These are phyloP conservation scores for Drosophila pseudotalamancana DNA, from an alignment of 2,888 invertebrate species.

Conservation along the genomic window DNA sequence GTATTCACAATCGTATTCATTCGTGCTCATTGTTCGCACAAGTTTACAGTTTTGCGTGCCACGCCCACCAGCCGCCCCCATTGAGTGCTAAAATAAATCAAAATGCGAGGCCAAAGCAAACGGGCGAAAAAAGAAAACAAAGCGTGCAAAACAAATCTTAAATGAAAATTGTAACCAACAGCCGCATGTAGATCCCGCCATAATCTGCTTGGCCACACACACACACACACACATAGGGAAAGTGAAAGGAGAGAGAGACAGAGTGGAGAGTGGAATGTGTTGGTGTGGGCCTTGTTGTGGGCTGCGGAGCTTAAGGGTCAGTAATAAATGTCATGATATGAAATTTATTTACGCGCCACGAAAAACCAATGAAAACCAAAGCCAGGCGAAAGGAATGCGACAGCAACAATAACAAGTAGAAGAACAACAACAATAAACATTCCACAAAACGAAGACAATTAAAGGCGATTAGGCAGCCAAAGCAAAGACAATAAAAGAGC, in stretches of 20 bases:
- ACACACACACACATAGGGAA: neutral
- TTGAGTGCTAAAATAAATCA: constrained; percentile 76
- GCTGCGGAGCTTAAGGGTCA: constrained; percentile 70
- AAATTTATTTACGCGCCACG: constrained; percentile 79
- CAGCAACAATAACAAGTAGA: constrained; percentile 51
- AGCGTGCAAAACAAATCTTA: constrained; percentile 68
- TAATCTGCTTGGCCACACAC: constrained; percentile 60
- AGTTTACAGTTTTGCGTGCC: constrained; percentile 11
- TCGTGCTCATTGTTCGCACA: constrained; percentile 46
- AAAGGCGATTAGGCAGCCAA: constrained; percentile 30
- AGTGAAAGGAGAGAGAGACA: neutral
- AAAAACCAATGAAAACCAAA: constrained; percentile 67
- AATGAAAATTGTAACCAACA: constrained; percentile 78
- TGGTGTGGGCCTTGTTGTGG: constrained; percentile 39
- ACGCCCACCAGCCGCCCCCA: constrained; percentile 23
- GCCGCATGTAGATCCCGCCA: constrained; percentile 48
- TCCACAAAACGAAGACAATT: constrained; percentile 55
- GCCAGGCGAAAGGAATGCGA: constrained; percentile 69
- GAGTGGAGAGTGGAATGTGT: constrained; percentile 26
- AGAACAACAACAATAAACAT: constrained; percentile 42
- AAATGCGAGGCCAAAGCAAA: constrained; percentile 45
- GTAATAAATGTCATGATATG: constrained; percentile 79
- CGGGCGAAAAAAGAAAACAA: constrained; percentile 7
- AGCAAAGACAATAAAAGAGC: constrained; percentile 32
- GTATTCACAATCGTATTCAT: constrained; percentile 25